These are phyloP conservation scores for Dascyllus trimaculatus DNA, from an alignment of 2,113 vertebrate species.

Conservation along the genomic window DNA sequence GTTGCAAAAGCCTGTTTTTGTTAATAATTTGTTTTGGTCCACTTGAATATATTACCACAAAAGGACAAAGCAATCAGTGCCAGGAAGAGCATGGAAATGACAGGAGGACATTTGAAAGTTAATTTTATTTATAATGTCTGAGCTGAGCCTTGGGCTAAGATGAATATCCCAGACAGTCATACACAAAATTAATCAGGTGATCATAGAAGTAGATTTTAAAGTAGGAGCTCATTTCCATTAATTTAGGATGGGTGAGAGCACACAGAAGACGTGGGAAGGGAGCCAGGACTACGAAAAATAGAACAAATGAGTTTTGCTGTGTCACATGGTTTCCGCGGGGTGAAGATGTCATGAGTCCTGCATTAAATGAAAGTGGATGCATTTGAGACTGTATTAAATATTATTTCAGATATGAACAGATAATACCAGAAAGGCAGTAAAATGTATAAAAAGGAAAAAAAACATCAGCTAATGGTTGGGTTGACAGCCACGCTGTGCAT, in stretches of 20 bases:
- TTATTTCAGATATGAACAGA: conserved; percentile 13
- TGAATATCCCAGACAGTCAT: conserved; percentile 50
- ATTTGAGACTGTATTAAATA: conserved; percentile 48
- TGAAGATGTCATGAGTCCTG: conserved; percentile 33
- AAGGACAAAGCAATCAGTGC: conserved; percentile 37
- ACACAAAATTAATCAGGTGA: conserved; percentile 63
- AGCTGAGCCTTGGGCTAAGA: conserved; percentile 45
- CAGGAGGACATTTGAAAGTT: conserved; percentile 67
- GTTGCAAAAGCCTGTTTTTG: conserved; percentile 37
- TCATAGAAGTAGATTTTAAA: conserved; percentile 51
- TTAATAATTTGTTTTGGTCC: conserved; percentile 47
- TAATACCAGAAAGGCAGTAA: conserved; percentile 15
- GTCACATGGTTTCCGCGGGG: conserved; percentile 35
- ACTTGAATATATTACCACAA: conserved; percentile 39
- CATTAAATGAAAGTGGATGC: conserved; percentile 40
- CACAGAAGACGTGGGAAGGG: conserved; percentile 33
- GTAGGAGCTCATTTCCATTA: conserved; percentile 54
- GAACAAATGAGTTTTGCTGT: conserved; percentile 21
- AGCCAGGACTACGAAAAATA: conserved; percentile 16
- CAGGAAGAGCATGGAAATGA: conserved; percentile 30
- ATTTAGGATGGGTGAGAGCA: conserved; percentile 59
- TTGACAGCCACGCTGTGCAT: conserved; percentile 13
- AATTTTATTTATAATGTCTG: conserved; percentile 49
- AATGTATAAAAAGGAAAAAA: conserved; percentile 20
- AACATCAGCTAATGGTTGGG: conserved; percentile 3